Percentiles rank a stretch among this genome's conserved stretches.
These are phyloP conservation scores for Octopus bimaculoides DNA, from an alignment of 1,140 invertebrate genomes.

Conservation along the genomic window DNA sequence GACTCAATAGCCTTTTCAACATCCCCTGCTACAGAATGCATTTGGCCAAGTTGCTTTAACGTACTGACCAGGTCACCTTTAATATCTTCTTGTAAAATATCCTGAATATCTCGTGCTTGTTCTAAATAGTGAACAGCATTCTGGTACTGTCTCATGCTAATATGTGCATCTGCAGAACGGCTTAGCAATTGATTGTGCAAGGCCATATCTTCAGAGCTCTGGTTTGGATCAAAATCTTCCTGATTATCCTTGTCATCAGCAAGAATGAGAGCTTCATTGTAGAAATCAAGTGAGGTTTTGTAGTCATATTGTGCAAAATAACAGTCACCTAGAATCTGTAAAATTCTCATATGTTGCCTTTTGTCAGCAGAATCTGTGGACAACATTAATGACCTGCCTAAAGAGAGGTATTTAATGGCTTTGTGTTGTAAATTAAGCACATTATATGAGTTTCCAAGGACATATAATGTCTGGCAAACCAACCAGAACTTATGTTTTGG, in stretches of 20 bases:
- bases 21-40: slow-evolving; percentile 49
- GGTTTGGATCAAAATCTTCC: slow-evolving; percentile 43
- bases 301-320: slow-evolving; percentile 53
- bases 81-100: slow-evolving; percentile 51
- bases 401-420: slow-evolving; percentile 48
- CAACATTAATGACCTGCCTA: slow-evolving; percentile 45
- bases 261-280: slow-evolving; percentile 49
- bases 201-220: slow-evolving; percentile 47
- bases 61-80: slow-evolving; percentile 49
- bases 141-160: slow-evolving; percentile 53
- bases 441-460: slow-evolving; percentile 52
- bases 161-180: slow-evolving; percentile 50
- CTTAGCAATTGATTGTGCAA: slow-evolving; percentile 52
- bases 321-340: slow-evolving; percentile 51
- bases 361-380: slow-evolving; percentile 41
- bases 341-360: slow-evolving; percentile 47
- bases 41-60: slow-evolving; percentile 49
- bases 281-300: slow-evolving; percentile 47
- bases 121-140: slow-evolving; percentile 49
- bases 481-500: slow-evolving; percentile 50
- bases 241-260: slow-evolving; percentile 18
- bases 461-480: slow-evolving; percentile 51
- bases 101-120: slow-evolving; percentile 50
- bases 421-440: slow-evolving; percentile 47
- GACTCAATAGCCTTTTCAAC: slow-evolving; percentile 52